These are phyloP conservation scores for Phenganax stokvisi DNA, from an alignment of 92 coral and sea anemone species.

Conservation along the genomic window DNA sequence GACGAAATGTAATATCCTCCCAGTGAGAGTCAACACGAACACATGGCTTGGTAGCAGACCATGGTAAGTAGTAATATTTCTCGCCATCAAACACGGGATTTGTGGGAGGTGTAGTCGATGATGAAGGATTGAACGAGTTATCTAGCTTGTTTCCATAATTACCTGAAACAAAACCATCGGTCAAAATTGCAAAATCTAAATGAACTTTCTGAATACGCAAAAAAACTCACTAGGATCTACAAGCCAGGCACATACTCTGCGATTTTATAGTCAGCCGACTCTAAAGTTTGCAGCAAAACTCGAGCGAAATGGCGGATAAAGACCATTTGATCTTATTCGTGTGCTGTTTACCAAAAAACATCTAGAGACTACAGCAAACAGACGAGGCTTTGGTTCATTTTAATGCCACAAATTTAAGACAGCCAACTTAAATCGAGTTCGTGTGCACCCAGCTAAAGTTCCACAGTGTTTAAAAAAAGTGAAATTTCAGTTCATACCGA, in stretches of 20 bases:
- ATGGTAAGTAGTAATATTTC: slow-evolving; percentile 77
- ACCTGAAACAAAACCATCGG: slow-evolving; percentile 46
- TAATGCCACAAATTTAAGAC: too few species aligned
- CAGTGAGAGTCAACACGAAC: slow-evolving; percentile 87
- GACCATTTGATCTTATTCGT: too few species aligned
- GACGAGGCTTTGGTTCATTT: too few species aligned
- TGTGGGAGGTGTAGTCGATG: slow-evolving; percentile 81
- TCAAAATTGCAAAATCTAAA: too few species aligned
- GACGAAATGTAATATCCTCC: slow-evolving; percentile 90
- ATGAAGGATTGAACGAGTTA: slow-evolving; percentile 75
- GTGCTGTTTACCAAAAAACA: too few species aligned
- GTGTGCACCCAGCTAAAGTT: too few species aligned
- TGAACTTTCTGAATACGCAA: too few species aligned
- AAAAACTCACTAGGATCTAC: neutral
- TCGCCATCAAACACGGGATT: slow-evolving; percentile 91
- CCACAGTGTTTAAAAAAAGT: neutral
- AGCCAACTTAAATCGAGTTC: too few species aligned
- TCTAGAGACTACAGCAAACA: too few species aligned
- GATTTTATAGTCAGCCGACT: too few species aligned
- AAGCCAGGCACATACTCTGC: neutral
- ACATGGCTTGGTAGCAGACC: slow-evolving; percentile 88
- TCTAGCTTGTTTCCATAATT: slow-evolving; percentile 95
- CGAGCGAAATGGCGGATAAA: too few species aligned
- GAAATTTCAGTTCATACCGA: slow-evolving; percentile 47
- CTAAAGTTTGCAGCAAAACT: too few species aligned